A percentile compares a stretch with the other conserved stretches of the same genome.
phyloP scores from a whole-genome alignment of 2,888 invertebrate genomes.

The Hybos culiciformis region DNA sequence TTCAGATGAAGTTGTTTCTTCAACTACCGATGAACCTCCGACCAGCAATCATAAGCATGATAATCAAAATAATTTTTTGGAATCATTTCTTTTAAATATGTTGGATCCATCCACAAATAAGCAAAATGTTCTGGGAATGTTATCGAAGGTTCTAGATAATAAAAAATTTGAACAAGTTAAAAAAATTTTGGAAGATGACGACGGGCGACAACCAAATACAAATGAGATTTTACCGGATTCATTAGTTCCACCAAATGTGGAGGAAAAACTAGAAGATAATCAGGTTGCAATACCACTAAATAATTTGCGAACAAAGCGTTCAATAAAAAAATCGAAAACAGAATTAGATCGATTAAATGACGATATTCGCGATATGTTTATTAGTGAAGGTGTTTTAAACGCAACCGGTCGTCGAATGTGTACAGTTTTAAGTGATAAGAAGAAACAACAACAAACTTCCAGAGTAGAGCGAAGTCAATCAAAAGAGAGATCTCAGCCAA shows the following conservation, averaged over 20 bases:
- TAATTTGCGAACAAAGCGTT: slow-evolving; percentile 17
- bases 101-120: slow-evolving; percentile 20
- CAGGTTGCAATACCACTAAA: neutral
- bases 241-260: neutral
- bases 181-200: slow-evolving; percentile 16
- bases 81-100: slow-evolving; percentile 21
- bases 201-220: slow-evolving; percentile 3
- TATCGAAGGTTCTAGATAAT: slow-evolving; percentile 21
- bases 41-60: slow-evolving; percentile 8
- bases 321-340: slow-evolving; percentile 25
- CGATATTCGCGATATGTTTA: slow-evolving; percentile 51
- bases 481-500: neutral
- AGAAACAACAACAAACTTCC: neutral
- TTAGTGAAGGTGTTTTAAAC: slow-evolving; percentile 43
- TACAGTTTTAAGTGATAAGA: slow-evolving; percentile 33
- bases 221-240: slow-evolving; percentile 3
- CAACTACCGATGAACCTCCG: neutral
- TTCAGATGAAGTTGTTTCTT: neutral
- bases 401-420: slow-evolving; percentile 47
- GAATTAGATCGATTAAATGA: slow-evolving; percentile 49
- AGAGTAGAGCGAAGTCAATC: neutral
- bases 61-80: slow-evolving; percentile 17
- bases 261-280: neutral
- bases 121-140: slow-evolving; percentile 18
- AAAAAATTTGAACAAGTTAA: slow-evolving; percentile 22